Evolutionary conservation across 2,797 vertebrate genomes (phyloP).

Genomic region (Moxostoma hubbsi): DNA sequence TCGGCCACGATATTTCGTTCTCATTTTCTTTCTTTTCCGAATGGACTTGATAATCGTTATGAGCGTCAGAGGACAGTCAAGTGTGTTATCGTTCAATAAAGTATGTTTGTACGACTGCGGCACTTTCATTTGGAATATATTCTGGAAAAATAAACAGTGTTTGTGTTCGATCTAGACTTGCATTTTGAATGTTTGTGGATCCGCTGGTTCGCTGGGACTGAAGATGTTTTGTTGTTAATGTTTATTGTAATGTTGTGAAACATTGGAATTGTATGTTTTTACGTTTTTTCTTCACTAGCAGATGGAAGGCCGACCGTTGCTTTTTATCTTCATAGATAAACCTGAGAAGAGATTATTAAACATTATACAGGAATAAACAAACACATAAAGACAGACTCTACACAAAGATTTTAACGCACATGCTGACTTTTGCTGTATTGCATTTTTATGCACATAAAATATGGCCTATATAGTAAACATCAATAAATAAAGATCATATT

Average conservation of each 20-base stretch:
- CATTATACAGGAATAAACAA: neutral
- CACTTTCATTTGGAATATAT: constrained; percentile 38
- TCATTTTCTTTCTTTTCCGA: constrained; percentile 51
- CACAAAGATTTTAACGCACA: neutral
- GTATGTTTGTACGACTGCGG: constrained; percentile 19
- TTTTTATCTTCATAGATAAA: neutral
- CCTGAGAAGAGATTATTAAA: neutral
- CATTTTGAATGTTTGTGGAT: constrained; percentile 43
- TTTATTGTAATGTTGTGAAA: constrained; percentile 10
- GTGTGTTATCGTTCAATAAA: constrained; percentile 8
- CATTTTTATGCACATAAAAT: neutral
- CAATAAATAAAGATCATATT: neutral
- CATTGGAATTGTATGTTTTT: neutral
- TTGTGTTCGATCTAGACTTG: constrained; percentile 15
- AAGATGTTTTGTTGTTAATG: constrained; percentile 22
- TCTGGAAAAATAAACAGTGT: constrained; percentile 36
- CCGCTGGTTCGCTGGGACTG: constrained; percentile 33
- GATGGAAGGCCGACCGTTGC: neutral
- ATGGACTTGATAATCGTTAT: neutral
- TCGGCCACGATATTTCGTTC: constrained; percentile 40
- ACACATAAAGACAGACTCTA: neutral
- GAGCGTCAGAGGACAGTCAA: neutral
- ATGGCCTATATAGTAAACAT: neutral
- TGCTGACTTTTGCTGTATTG: neutral
- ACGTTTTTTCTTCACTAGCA: neutral